Conservation (phyloP, 2,888 invertebrate genomes). For the Eupithecia exiguata region DNA sequence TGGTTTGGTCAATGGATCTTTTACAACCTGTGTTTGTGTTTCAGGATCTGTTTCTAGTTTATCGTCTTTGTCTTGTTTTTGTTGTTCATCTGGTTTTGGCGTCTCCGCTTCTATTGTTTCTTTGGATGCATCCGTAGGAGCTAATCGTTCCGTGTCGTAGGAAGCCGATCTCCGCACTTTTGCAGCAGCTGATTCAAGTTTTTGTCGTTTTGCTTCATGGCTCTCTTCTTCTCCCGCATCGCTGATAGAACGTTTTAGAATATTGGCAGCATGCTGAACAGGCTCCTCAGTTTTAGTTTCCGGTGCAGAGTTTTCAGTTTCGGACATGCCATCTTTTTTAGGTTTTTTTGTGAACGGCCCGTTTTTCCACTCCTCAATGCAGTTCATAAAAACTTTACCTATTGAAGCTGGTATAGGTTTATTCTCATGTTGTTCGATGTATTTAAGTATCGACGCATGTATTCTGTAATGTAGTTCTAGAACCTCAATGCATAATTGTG, state of each 20-base stretch:
- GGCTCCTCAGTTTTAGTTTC: conserved; percentile 60
- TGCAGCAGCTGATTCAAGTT: conserved; percentile 74
- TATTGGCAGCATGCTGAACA: conserved; percentile 77
- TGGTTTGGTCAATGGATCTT: conserved; percentile 26
- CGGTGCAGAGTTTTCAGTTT: conserved; percentile 48
- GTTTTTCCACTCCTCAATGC: conserved; percentile 79
- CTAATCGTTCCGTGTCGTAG: conserved; percentile 71
- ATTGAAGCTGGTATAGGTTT: conserved; percentile 85
- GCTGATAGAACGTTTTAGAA: conserved; percentile 77
- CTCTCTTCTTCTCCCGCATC: conserved; percentile 78
- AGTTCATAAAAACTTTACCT: conserved; percentile 85
- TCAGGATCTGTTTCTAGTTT: conserved; percentile 25
- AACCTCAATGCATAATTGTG: conserved; percentile 93
- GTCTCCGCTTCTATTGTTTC: conserved; percentile 42
- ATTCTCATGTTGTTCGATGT: conserved; percentile 90
- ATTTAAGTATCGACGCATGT: conserved; percentile 95
- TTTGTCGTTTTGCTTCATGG: conserved; percentile 69
- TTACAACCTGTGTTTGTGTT: conserved; percentile 32
- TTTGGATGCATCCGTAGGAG: conserved; percentile 52
- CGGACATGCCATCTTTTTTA: conserved; percentile 60
- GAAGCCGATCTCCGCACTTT: conserved; percentile 77
- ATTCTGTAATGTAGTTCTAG: conserved; percentile 93
- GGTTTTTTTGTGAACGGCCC: conserved; percentile 72
- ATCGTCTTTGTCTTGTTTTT: conserved; percentile 32
- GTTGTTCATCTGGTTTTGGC: conserved; percentile 35